Evolutionary conservation across 2,797 vertebrate genomes (phyloP).

Genomic region (Rhyacichthys aspro): DNA sequence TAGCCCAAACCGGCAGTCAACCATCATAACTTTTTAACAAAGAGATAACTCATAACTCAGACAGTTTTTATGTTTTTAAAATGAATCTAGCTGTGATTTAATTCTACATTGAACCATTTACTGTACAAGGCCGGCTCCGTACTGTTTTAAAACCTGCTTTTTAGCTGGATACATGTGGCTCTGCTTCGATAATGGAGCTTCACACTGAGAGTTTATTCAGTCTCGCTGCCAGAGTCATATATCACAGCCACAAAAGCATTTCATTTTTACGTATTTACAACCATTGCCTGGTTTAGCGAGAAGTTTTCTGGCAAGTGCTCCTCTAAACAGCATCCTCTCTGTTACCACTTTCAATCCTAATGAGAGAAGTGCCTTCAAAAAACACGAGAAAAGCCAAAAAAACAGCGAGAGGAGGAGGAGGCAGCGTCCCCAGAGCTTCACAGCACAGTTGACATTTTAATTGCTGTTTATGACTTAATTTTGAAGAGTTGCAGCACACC

Average conservation of each 20-base stretch:
- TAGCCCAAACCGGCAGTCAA: too few relatives aligned
- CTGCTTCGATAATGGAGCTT: not conserved
- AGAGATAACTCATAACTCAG: too few relatives aligned
- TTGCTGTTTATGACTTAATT: conserved; percentile 38
- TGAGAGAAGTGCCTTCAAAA: too few relatives aligned
- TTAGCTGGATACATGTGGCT: not conserved
- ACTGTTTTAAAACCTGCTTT: not conserved
- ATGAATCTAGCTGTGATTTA: too few relatives aligned
- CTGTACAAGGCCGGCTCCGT: too few relatives aligned
- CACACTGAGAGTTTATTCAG: not conserved
- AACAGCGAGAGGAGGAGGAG: not conserved
- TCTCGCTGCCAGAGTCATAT: not conserved
- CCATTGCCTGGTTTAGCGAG: not conserved
- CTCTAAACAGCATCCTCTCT: not conserved
- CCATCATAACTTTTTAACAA: too few relatives aligned
- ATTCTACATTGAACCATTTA: too few relatives aligned
- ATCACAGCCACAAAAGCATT: not conserved
- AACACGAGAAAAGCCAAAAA: not conserved
- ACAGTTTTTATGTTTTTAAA: too few relatives aligned
- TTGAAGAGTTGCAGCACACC: conserved; percentile 19
- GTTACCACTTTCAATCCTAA: not conserved
- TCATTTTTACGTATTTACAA: not conserved
- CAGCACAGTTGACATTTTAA: conserved; percentile 20
- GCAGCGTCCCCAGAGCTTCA: conserved; percentile 1
- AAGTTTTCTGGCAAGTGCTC: not conserved